Conservation (phyloP, 2,797 vertebrate genomes). For the Emys orbicularis region DNA sequence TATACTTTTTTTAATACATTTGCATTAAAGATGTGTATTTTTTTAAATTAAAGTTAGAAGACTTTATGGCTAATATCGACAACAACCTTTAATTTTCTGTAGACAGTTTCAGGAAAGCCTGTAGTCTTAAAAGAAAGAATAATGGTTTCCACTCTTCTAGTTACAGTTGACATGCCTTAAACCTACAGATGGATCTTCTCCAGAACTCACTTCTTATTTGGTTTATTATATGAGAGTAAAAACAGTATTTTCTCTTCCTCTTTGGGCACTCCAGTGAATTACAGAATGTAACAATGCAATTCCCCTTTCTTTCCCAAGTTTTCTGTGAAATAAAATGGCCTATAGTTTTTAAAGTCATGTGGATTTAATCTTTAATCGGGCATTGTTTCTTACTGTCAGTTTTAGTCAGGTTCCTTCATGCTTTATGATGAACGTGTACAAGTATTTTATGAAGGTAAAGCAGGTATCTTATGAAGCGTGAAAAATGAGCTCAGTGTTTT, state of each 20-base stretch:
- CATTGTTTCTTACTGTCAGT: neutral
- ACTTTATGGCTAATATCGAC: neutral
- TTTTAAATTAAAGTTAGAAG: neutral
- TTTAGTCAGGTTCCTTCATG: neutral
- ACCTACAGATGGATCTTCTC: neutral
- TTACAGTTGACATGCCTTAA: neutral
- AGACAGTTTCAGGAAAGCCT: neutral
- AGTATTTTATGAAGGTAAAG: neutral
- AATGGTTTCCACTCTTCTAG: neutral
- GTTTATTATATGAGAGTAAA: neutral
- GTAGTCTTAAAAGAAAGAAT: neutral
- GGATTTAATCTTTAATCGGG: neutral
- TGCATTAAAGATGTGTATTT: neutral
- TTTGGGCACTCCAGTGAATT: neutral
- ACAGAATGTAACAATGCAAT: neutral
- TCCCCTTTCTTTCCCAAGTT: neutral
- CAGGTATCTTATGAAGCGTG: neutral
- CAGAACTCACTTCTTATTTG: neutral
- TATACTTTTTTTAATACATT: neutral
- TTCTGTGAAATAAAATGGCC: neutral
- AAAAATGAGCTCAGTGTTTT: neutral
- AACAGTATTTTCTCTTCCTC: neutral
- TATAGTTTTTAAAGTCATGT: fast-evolving
- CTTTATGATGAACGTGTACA: neutral
- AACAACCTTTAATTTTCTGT: neutral